Evolutionary conservation across 2,113 vertebrate species (phyloP), one percentile per base, ranked within the genome.

Genomic region (Varanus salvator): DNA sequence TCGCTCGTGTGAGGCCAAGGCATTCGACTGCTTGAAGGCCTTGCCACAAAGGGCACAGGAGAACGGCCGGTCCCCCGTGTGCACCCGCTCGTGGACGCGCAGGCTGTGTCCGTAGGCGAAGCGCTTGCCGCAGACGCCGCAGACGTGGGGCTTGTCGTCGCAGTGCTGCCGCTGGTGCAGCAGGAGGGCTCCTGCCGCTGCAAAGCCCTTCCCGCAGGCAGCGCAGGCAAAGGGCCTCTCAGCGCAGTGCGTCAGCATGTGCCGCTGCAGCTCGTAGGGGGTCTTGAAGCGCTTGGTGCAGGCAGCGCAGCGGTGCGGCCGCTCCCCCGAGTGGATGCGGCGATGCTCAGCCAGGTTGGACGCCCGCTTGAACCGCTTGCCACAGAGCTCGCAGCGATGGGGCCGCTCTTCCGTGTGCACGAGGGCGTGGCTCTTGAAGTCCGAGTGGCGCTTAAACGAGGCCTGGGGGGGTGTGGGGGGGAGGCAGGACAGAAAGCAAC

Each of bases 401-500:
- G 96, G 96, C 0, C 96, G 87, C 0, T 95, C 95, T 78, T 97
- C 95, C 0, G 89, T 93, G 83, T 96, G 95, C 2, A 95, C 95
- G 80, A 95, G 38, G 0, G 8, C 66, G 75, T 96, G 96, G 86
- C 95, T 96, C 66, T 96, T 96, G 92, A 93, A 96, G 69, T 96
- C 96, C 0, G 96, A 96, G 91, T 93, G 95, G 1, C 94, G 92
- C 34, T 96, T 96, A 90, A 97, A 96, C 72, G 96, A 91, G 5
- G 95, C 94, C 12, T 78, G 60, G 38, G 85, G 23, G 25, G 27
- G 69, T 38, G 50, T n/a, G n/a, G 23, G 8, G 44, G 78, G 29
- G 38, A 19, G 34, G 68, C 19, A 82, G 31, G 68, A 38, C 19
- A 54, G 60, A 54, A 89, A 89, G 23, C 44, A 89, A 60, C 54